A percentile compares a stretch with the other conserved stretches of the same genome.
Evolutionary conservation across 1,140 invertebrate species (phyloP).

Genomic region (Choristoneura fumiferana): DNA sequence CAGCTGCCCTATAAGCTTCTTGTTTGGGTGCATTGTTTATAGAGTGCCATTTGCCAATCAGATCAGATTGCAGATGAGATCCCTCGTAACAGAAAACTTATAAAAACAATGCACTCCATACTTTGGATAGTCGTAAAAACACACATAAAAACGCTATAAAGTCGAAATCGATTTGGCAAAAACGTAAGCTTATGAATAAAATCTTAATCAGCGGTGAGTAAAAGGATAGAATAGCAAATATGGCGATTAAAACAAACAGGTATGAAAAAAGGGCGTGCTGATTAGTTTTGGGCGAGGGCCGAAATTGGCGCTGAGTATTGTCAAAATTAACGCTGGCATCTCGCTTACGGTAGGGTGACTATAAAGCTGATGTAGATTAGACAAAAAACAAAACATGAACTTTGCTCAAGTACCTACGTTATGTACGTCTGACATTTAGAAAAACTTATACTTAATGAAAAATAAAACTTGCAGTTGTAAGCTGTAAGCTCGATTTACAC

Average conservation of each 20-base stretch:
- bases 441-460: no score
- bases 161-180: conserved; percentile 24
- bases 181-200: conserved; percentile 68
- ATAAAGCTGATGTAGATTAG: conserved; percentile 17
- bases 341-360: conserved; percentile 36
- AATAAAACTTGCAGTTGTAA: no score
- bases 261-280: conserved; percentile 63
- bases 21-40: conserved; percentile 56
- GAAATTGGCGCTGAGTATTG: conserved; percentile 54
- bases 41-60: conserved; percentile 27
- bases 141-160: conserved; percentile 1
- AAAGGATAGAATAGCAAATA: conserved; percentile 51
- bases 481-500: no score
- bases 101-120: no score
- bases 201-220: conserved; percentile 67
- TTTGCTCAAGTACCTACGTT: no score
- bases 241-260: conserved; percentile 65
- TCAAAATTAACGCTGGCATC: conserved; percentile 59
- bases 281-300: conserved; percentile 65
- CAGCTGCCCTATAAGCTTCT: conserved; percentile 64
- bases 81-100: background rate
- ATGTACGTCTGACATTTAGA: no score
- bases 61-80: conserved; percentile 19
- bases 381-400: no score
- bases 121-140: no score